phyloP scores from a whole-genome alignment of 1,140 invertebrate genomes.

The Amyelois transitella region DNA sequence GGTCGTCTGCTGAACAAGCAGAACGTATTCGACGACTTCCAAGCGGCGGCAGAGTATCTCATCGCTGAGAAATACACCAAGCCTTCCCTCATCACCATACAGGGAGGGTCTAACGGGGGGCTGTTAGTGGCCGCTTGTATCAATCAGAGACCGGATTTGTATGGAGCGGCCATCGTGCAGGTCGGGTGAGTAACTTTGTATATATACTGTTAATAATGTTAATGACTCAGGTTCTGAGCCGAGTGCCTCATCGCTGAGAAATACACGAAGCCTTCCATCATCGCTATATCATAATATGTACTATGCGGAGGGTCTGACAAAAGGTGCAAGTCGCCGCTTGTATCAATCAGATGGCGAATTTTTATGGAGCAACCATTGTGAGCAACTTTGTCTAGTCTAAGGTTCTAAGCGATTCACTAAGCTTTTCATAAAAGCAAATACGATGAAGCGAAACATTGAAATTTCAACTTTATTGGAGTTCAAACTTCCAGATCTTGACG shows the following conservation, averaged over 20 bases:
- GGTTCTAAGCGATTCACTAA: too few species aligned
- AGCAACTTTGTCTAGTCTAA: constrained; percentile 53
- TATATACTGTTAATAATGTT: not conserved
- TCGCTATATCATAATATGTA: too few species aligned
- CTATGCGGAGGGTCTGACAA: constrained; percentile 98
- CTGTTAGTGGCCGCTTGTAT: constrained; percentile 92
- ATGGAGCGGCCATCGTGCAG: constrained; percentile 92
- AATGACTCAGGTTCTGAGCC: too few species aligned
- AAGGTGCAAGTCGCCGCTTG: constrained; percentile 94
- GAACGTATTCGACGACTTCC: constrained; percentile 98
- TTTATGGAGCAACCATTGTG: constrained; percentile 94
- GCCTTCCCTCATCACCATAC: constrained; percentile 85
- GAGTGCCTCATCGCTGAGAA: constrained; percentile 90
- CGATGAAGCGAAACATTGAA: too few species aligned
- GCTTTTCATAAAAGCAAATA: too few species aligned
- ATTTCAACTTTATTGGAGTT: too few species aligned
- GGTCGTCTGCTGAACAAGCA: constrained; percentile 96
- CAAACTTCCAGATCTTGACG: too few species aligned
- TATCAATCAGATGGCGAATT: constrained; percentile 95
- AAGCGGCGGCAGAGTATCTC: constrained; percentile 93
- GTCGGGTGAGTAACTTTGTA: constrained; percentile 85
- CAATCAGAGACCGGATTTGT: constrained; percentile 97
- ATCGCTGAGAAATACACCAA: constrained; percentile 88
- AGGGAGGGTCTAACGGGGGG: constrained; percentile 98
- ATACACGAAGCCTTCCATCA: constrained; percentile 85